Conservation (phyloP, 2,888 invertebrate species). For the Brachyptera putata region DNA sequence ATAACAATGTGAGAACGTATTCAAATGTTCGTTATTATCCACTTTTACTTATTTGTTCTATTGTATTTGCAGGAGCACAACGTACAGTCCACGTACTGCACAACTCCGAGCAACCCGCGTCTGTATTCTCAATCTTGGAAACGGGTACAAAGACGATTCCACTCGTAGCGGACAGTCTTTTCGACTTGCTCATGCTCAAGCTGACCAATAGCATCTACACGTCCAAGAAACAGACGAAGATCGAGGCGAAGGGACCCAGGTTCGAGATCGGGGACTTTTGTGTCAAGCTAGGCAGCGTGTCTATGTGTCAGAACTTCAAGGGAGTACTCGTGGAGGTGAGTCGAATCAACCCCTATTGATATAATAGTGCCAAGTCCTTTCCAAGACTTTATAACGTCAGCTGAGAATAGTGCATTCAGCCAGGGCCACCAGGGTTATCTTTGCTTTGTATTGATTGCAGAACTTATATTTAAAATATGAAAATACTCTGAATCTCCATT, state of each 20-base stretch:
- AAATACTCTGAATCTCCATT: too few species aligned
- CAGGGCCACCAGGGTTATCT: too few species aligned
- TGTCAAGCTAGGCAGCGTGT: constrained; percentile 88
- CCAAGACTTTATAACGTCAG: too few species aligned
- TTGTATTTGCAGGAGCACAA: constrained; percentile 58
- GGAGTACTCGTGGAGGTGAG: constrained; percentile 85
- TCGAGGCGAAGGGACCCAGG: constrained; percentile 84
- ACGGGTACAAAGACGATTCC: constrained; percentile 81
- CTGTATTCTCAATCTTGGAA: constrained; percentile 88
- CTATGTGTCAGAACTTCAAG: constrained; percentile 89
- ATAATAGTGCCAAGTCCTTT: too few species aligned
- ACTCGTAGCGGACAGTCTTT: constrained; percentile 84
- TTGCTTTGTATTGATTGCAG: too few species aligned
- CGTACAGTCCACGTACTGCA: constrained; percentile 89
- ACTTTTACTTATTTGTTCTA: too few species aligned
- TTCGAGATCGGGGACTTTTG: constrained; percentile 89
- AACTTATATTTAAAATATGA: too few species aligned
- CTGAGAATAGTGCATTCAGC: too few species aligned
- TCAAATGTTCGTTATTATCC: too few species aligned
- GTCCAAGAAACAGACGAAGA: constrained; percentile 82
- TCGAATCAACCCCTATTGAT: too few species aligned
- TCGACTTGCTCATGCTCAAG: constrained; percentile 87
- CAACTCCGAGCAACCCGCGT: constrained; percentile 92
- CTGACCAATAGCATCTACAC: constrained; percentile 82
- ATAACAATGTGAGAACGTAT: too few species aligned